Evolutionary conservation across 2,797 vertebrate species (phyloP), one percentile per base, ranked within the genome.

Genomic region (Xenops minutus): DNA sequence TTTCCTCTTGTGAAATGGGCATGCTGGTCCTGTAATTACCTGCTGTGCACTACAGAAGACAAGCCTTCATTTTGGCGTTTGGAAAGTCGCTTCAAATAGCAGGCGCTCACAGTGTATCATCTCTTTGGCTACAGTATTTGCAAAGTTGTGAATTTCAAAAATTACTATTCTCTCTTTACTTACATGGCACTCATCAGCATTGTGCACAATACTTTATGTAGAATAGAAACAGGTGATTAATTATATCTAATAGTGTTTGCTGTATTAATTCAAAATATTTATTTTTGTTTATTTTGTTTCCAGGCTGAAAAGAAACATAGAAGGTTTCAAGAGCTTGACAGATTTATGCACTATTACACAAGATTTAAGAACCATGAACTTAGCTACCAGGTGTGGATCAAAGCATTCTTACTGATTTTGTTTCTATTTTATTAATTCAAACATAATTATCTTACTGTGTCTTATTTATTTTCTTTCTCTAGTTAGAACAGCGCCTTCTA

Each of bases 341-440:
- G 99, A 90, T 99, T 99, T 98, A 99, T 99, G 99, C 99, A 99
- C 97, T 99, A 99, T 96, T 99, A 99, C 78, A 99, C 99, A 84
- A 99, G 99, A 97, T 99, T 99, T 97, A 99, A 99, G 98, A 99
- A 99, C 98, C 99, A 99, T 48, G 99, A 99, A 97, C 99, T 99
- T 98, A 99, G 99, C 97, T 99, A 99, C 96, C 98, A 99, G 99
- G 99, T 99, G 97, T 97, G 97, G 88, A 9, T 93, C 75, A 82
- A 93, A 73, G 80, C 21, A 55, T 84, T 94, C 92, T 72, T 86
- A 34, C 37, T 64, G 22, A 80, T 58, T 62, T 82, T 77, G 6
- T 79, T 89, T 67, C 44, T 78, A 4, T 44, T 94, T 87, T 66
- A 71, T 89, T 81, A 20, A 49, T 78, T 9, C 1, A 73, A 58